Percentiles rank a stretch among this genome's conserved stretches.
Conservation (phyloP, 1,140 invertebrate genomes). For the Drepana arcuata region DNA sequence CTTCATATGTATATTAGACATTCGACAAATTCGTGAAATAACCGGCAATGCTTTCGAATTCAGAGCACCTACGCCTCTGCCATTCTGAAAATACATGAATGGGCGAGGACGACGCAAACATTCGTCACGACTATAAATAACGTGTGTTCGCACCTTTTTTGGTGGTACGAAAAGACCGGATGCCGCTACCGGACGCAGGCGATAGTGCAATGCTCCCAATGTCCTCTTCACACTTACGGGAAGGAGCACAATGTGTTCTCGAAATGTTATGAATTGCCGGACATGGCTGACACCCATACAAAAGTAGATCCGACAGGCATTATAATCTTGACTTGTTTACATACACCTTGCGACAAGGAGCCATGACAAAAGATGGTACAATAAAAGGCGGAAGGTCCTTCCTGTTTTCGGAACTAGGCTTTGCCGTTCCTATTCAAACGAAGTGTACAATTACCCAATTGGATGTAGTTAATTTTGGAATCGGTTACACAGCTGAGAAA, state of each 20-base stretch:
- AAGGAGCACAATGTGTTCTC: conserved; percentile 26
- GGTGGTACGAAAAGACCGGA: conserved; percentile 63
- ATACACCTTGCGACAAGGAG: too few species aligned
- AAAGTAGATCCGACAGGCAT: conserved; percentile 34
- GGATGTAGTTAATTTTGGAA: conserved; percentile 27
- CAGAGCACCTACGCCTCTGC: conserved; percentile 36
- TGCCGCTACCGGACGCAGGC: conserved; percentile 55
- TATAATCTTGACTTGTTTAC: too few species aligned
- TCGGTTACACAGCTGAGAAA: conserved; percentile 48
- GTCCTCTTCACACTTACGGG: conserved; percentile 27
- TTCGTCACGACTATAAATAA: conserved; percentile 65
- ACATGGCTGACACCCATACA: conserved; percentile 43
- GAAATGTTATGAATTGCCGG: conserved; percentile 44
- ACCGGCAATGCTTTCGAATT: conserved; percentile 21
- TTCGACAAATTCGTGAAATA: conserved; percentile 11
- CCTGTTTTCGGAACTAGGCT: too few species aligned
- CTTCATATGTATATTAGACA: too few species aligned
- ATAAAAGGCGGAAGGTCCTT: too few species aligned
- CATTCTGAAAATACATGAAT: conserved; percentile 46
- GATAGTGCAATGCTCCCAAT: conserved; percentile 48
- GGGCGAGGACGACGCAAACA: conserved; percentile 27
- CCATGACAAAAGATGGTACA: too few species aligned
- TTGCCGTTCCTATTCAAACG: conserved; percentile 4
- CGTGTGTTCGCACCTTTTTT: conserved; percentile 64
- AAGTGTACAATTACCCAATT: conserved; percentile 29